These are phyloP conservation scores for Oscheius sp. DNA, from an alignment of 2,888 invertebrate genomes.

Conservation along the genomic window DNA sequence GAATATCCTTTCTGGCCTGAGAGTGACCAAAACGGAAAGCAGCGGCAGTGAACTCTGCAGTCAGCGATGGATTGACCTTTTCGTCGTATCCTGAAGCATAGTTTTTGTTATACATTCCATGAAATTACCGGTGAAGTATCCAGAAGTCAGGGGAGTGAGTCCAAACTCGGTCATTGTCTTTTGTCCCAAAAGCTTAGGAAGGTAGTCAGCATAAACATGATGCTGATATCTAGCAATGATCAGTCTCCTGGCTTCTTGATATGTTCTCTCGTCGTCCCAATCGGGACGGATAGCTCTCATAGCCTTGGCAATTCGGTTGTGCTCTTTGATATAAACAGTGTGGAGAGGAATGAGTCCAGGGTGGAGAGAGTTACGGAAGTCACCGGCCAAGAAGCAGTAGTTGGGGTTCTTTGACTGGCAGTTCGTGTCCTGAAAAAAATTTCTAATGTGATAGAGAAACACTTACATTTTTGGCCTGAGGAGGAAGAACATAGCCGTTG, in stretches of 20 bases:
- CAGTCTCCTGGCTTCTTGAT: conserved; percentile 73
- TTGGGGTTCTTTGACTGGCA: conserved; percentile 56
- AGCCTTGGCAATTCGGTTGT: conserved; percentile 61
- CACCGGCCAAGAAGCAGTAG: conserved; percentile 58
- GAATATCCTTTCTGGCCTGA: conserved; percentile 83
- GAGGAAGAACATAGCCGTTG: conserved; percentile 47
- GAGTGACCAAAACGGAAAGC: conserved; percentile 81
- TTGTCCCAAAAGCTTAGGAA: conserved; percentile 83
- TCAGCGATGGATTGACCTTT: conserved; percentile 81
- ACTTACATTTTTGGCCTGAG: conserved; percentile 44
- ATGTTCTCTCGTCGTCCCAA: conserved; percentile 54
- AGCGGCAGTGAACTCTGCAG: conserved; percentile 84
- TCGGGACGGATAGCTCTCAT: conserved; percentile 39
- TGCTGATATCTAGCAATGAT: conserved; percentile 77
- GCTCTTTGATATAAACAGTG: conserved; percentile 62
- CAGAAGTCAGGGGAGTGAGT: conserved; percentile 36
- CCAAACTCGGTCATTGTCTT: conserved; percentile 42
- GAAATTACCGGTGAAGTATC: conserved; percentile 35
- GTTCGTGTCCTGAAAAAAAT: conserved; percentile 43
- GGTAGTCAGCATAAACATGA: conserved; percentile 74
- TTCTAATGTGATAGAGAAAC: background rate
- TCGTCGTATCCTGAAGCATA: conserved; percentile 76
- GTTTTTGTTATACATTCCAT: background rate
- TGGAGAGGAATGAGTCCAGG: conserved; percentile 61
- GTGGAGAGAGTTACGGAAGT: conserved; percentile 63